Evolutionary conservation across 2,888 invertebrate genomes (phyloP), one percentile per base, ranked within the genome.

Genomic region (Chironomus riparius): DNA sequence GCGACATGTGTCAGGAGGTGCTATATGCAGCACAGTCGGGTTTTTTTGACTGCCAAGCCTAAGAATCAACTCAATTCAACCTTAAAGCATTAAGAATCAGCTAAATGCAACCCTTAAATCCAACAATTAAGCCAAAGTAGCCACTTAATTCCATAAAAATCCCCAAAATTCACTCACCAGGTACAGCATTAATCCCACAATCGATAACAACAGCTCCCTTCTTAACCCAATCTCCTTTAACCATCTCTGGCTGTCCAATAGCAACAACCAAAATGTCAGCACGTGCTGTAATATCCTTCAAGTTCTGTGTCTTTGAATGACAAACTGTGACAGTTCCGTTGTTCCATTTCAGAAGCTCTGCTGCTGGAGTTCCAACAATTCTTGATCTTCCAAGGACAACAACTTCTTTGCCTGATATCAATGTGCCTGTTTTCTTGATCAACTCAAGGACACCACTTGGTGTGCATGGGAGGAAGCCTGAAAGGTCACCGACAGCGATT

Each of bases 251-350:
- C 79, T 90, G 88, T 0, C 98, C 98, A 80, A 98, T 95, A 0
- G 92, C 99, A 28, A 97, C 98, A n/a, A 99, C 94, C 73, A 99
- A 85, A 81, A 99, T 95, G 82, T 99, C 99, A 7, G 98, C 98
- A 79, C 88, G 87, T 78, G 88, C 88, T 2, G 94, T 94, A 81
- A 92, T 87, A 83, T 89, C 87, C 76, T 88, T 87, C 77, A 98
- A 85, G 83, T 97, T 89, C 80, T 88, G 90, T 0, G 98, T 98
- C 85, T 91, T 92, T 0, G 98, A 98, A 84, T 99, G 99, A 81
- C 98, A 98, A 50, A 96, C 89, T 0, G 98, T 98, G 3, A 98
- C 97, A 0, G 99, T 99, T 1, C 97, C 98, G 83, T 99, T 88
- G 79, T 95, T 90, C 98, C 98, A 98, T 83, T 96, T 94, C 50